Base-by-base conservation (phyloP, 37 sponge, comb jelly and placozoan genomes). In the Mnemiopsis leidyi region DNA sequence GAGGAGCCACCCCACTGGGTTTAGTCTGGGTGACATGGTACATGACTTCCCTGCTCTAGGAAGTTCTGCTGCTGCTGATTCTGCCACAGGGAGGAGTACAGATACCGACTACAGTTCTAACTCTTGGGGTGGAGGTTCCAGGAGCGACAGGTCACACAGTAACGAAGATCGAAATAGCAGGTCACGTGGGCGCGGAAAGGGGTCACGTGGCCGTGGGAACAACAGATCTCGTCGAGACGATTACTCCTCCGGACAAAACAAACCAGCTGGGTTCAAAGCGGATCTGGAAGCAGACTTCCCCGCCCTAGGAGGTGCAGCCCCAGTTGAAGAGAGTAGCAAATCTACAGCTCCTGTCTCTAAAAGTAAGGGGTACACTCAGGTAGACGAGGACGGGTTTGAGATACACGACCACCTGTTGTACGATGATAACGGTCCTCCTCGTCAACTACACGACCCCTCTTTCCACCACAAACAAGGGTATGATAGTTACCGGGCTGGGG, bases 311-410 rank as follows among this genome's bases (percentile, higher is more conserved):
- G 79, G 20, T 31, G 35, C 79, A 33, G 21, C 32, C 5, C 36
- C 36, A 31, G 29, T 5, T 71, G 73, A 2, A 71, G 20, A 5
- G 3, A 71, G 3, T 71, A 28, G 3, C 20, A 23, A 23, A 71
- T 71, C 29, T 18, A 26, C 33, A 5, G 79, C 7, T 3, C 36
- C 79, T 5, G 26, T 36, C 16, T 28, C 36, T 32, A 9, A 34
- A 77, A 31, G 13, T 13, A 48, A 33, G 7, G 18, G 36, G 9
- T 1, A 77, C 35, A 18, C 36, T 32, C 29, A 39, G 48, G 90
- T 85, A 39, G 90, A 85, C 25, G 90, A 85, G 9, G 90, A 85
- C 9, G 90, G 90, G 40, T 85, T 85, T 39, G 90, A 85, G 48
- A 26, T 85, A 23, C 90, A 85, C 61, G 90, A 85, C n/a, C 90